Evolutionary conservation across 2,113 vertebrate genomes (phyloP), one percentile per base, ranked within the genome.

Genomic region (Oreochromis spilurus): DNA sequence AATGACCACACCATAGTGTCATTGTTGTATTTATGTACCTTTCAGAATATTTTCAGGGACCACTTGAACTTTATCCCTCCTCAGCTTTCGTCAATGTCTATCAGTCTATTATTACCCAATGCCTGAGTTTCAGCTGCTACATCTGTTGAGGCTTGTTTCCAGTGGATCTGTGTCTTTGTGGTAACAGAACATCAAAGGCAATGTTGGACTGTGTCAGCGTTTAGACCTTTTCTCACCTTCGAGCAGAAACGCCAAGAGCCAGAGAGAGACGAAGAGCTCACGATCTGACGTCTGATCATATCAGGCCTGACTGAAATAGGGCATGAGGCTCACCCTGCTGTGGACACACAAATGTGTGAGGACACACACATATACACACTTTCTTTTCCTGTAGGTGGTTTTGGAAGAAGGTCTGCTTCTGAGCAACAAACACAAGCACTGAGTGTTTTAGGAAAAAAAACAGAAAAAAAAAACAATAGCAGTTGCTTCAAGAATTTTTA

Each of bases 291-390:
- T 94, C 91, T 96, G 95, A 96, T 95, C 89, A 86, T 95, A 96
- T 95, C 91, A 84, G 87, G 84, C 81, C 87, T 95, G 96, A 96
- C 95, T 95, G 93, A 96, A 95, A 94, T 93, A 89, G 95, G 95
- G 90, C 92, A 94, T 26, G 85, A 89, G 85, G 48, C 92, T 90
- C 81, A 88, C 82, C 92, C 91, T 24, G 89, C 90, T 92, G 93
- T 88, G 91, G 93, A 90, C 77, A 91, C 89, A 84, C 86, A 89
- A 55, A 84, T 53, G 58, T 52, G 38, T 2, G 53, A 85, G 43
- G 43, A 85, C 70, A 87, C 75, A 85, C 79, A 85, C 53, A 70
- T 21, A 87, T 31, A 77, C 43, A 78, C n/a, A 81, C 31, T 45
- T 36, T 89, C 8, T 67, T 83, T 60, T 89, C 36, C 80, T 40